A percentile compares a stretch with the other conserved stretches of the same genome.
Evolutionary conservation across 2,113 vertebrate genomes (phyloP).

Genomic region (Geothlypis trichas): DNA sequence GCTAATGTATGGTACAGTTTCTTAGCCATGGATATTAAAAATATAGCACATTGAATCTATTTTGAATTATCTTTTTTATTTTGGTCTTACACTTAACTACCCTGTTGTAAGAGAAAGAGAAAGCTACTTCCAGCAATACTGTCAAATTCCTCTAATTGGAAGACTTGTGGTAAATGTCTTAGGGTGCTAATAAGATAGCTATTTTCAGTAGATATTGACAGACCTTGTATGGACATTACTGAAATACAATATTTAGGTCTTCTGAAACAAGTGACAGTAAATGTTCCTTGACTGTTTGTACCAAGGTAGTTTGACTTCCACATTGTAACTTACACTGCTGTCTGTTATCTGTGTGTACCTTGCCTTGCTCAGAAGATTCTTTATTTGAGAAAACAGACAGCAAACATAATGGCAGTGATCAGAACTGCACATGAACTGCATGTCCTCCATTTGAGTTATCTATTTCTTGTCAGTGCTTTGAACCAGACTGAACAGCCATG

Average conservation of each 20-base stretch:
- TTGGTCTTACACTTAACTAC: background rate
- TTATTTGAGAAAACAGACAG: background rate
- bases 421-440: background rate
- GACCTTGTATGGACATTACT: background rate
- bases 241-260: background rate
- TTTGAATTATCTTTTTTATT: background rate
- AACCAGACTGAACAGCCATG: background rate
- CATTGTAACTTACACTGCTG: background rate
- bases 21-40: background rate
- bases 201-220: background rate
- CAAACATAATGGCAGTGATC: background rate
- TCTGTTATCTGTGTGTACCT: background rate
- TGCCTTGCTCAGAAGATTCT: background rate
- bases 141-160: background rate
- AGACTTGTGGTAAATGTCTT: background rate
- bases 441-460: background rate
- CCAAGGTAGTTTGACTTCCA: background rate
- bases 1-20: background rate
- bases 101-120: background rate
- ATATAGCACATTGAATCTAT: background rate
- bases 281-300: background rate
- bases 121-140: background rate
- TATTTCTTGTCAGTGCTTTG: background rate
- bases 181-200: background rate
- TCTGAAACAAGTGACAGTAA: background rate